A percentile compares a stretch with the other conserved stretches of the same genome.
phyloP scores from a whole-genome alignment of 1,140 invertebrate species.

The Acromyrmex heyeri region DNA sequence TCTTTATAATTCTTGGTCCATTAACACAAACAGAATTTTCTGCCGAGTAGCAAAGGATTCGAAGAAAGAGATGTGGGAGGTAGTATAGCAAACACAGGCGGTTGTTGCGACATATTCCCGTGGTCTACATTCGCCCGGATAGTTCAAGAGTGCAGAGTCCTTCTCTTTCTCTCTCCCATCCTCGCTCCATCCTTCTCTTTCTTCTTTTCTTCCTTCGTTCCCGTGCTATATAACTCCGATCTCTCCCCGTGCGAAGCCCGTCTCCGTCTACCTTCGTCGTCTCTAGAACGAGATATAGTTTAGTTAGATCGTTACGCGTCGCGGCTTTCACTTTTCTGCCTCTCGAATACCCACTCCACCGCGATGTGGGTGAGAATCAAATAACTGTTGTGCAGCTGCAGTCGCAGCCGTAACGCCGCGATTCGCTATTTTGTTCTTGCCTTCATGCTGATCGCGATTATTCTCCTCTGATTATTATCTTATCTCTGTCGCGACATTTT shows the following conservation, averaged over 20 bases:
- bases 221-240: constrained; percentile 48
- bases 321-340: constrained; percentile 81
- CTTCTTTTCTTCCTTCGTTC: constrained; percentile 30
- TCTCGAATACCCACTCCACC: constrained; percentile 74
- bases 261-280: constrained; percentile 19
- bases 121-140: constrained; percentile 77
- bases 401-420: constrained; percentile 10
- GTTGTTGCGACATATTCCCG: constrained; percentile 74
- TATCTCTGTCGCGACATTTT: neutral
- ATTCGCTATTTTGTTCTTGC: constrained; percentile 5
- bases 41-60: constrained; percentile 1
- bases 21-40: constrained; percentile 40
- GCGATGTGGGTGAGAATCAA: constrained; percentile 69
- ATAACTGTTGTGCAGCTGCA: constrained; percentile 28
- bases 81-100: constrained; percentile 67
- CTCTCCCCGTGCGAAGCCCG: constrained; percentile 31
- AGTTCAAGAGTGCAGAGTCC: constrained; percentile 75
- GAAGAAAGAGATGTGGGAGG: constrained; percentile 66
- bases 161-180: constrained; percentile 24
- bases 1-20: neutral
- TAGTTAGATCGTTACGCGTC: constrained; percentile 82
- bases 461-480: neutral
- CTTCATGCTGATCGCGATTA: neutral
- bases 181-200: constrained; percentile 26
- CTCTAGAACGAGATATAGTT: constrained; percentile 79